Percentiles rank a stretch among this genome's conserved stretches.
Evolutionary conservation across 1,140 invertebrate genomes (phyloP).

Genomic region (Zaprionus africanus): DNA sequence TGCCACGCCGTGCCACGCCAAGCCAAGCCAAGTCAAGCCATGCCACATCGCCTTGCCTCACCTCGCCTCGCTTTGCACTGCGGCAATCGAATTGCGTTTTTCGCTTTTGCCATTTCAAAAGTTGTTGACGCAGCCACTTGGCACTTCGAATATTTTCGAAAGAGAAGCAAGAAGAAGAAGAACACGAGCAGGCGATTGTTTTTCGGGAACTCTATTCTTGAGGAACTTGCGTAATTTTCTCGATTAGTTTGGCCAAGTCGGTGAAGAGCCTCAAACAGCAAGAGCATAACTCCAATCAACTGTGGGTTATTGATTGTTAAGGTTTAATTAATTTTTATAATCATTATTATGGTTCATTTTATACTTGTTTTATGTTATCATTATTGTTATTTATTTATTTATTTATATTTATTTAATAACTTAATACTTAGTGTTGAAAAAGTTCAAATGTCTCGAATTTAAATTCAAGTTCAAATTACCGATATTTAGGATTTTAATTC

Average conservation of each 20-base stretch:
- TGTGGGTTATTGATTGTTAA: not conserved
- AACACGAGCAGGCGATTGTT: not conserved
- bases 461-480: no score
- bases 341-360: no score
- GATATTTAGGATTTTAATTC: no score
- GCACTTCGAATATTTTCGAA: slow-evolving; percentile 21
- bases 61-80: not conserved
- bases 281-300: not conserved
- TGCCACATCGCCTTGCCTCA: not conserved
- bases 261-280: not conserved
- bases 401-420: no score
- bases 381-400: no score
- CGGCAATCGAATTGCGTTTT: slow-evolving; percentile 27
- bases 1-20: not conserved
- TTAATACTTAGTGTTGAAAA: no score
- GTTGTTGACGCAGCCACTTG: slow-evolving; percentile 27
- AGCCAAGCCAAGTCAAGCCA: slow-evolving; percentile 3
- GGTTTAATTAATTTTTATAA: no score
- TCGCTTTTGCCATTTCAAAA: slow-evolving; percentile 27
- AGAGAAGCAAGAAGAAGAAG: not conserved
- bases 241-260: not conserved
- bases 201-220: not conserved
- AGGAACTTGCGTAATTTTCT: not conserved
- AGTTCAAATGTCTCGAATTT: no score
- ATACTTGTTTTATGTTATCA: no score